These are phyloP conservation scores for Sorex araneus DNA, from an alignment of 2,113 vertebrate species.

Conservation along the genomic window DNA sequence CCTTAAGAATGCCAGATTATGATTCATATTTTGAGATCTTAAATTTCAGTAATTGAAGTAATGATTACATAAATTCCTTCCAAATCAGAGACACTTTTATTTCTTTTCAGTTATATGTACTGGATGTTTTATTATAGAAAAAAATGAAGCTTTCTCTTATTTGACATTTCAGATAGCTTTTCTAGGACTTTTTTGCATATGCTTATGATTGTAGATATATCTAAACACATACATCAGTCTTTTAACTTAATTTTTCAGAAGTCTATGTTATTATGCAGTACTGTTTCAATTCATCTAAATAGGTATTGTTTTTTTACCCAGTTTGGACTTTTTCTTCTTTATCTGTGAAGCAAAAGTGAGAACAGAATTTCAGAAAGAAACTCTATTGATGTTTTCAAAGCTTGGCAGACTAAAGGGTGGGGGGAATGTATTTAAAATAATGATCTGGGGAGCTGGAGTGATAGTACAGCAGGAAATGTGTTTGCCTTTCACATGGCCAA, in stretches of 20 bases:
- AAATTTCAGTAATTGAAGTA: slow-evolving; percentile 67
- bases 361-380: slow-evolving; percentile 14
- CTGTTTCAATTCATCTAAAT: background rate
- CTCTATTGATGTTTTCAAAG: background rate
- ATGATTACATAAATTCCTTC: slow-evolving; percentile 38
- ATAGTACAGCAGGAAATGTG: no score
- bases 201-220: slow-evolving; percentile 35
- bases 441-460: no score
- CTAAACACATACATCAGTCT: slow-evolving; percentile 48
- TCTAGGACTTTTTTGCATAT: slow-evolving; percentile 55
- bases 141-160: slow-evolving; percentile 66
- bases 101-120: slow-evolving; percentile 56
- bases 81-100: slow-evolving; percentile 54
- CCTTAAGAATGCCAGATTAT: slow-evolving; percentile 38
- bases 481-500: no score
- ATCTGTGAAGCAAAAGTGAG: background rate
- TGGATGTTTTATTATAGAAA: slow-evolving; percentile 61
- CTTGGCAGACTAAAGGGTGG: background rate
- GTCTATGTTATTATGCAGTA: slow-evolving; percentile 25
- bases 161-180: slow-evolving; percentile 62
- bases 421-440: no score
- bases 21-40: slow-evolving; percentile 55
- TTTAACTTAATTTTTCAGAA: slow-evolving; percentile 30
- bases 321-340: background rate
- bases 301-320: background rate